Percentiles rank a stretch among this genome's conserved stretches.
phyloP scores from a whole-genome alignment of 2,797 vertebrate species.

The Mareca penelope region DNA sequence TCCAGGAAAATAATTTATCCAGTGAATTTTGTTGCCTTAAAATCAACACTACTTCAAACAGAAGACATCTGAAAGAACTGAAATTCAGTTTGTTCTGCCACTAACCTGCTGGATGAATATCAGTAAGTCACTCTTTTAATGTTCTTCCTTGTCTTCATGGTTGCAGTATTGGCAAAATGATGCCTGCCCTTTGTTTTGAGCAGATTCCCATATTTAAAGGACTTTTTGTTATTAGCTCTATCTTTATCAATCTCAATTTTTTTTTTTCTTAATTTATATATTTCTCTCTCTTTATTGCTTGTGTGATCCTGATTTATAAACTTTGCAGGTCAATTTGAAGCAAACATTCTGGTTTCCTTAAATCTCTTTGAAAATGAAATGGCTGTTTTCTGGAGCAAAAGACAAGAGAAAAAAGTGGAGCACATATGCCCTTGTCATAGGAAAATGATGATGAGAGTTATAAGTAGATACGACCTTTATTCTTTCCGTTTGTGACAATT shows the following conservation, averaged over 20 bases:
- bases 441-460: neutral
- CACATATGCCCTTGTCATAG: neutral
- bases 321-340: neutral
- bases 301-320: neutral
- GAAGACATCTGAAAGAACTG: neutral
- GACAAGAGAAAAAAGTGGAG: neutral
- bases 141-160: neutral
- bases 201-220: neutral
- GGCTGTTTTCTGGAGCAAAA: neutral
- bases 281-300: neutral
- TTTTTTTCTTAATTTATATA: neutral
- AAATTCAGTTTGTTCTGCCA: neutral
- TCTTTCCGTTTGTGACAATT: neutral
- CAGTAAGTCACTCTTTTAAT: neutral
- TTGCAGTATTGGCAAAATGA: neutral
- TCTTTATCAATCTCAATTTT: neutral
- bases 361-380: slow-evolving; percentile 22
- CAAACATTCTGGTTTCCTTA: slow-evolving; percentile 1
- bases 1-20: neutral
- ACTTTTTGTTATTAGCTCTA: neutral
- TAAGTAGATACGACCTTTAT: neutral
- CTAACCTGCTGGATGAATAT: neutral
- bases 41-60: neutral
- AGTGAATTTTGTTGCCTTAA: neutral
- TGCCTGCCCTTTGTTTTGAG: neutral